A percentile compares a stretch with the other conserved stretches of the same genome.
phyloP scores from a whole-genome alignment of 1,140 invertebrate genomes.

The Brevipalpus yothersi region DNA sequence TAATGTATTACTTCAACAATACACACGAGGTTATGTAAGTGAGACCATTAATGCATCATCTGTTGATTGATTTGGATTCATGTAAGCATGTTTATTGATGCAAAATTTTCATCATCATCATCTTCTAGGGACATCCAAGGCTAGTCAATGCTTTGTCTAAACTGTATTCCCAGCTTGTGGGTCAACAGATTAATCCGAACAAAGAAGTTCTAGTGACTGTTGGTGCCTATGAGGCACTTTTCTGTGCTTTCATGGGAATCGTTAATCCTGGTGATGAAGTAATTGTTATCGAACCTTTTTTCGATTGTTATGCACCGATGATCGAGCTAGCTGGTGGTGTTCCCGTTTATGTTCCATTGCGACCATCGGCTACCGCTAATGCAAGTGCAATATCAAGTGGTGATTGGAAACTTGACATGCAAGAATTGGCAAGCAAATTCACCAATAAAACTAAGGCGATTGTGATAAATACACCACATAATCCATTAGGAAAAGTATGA shows the following conservation, averaged over 20 bases:
- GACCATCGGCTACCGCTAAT: constrained; percentile 18
- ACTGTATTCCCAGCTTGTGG: constrained; percentile 22
- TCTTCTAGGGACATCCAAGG: constrained; percentile 23
- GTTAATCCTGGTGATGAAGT: constrained; percentile 28
- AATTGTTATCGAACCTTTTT: constrained; percentile 91
- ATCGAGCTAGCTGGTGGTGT: constrained; percentile 57
- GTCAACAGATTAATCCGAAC: constrained; percentile 20
- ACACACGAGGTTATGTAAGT: constrained; percentile 24
- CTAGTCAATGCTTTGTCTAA: constrained; percentile 23
- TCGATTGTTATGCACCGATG: constrained; percentile 91
- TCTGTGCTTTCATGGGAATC: constrained; percentile 22
- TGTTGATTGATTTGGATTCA: not conserved
- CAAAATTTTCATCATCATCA: not conserved
- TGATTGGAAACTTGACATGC: constrained; percentile 65
- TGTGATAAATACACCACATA: constrained; percentile 83
- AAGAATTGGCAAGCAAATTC: constrained; percentile 53
- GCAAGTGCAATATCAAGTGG: constrained; percentile 31
- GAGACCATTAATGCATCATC: not conserved
- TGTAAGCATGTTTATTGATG: not conserved
- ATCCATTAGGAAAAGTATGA: constrained; percentile 68
- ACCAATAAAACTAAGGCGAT: constrained; percentile 74
- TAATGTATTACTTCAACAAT: constrained; percentile 22
- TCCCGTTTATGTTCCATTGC: constrained; percentile 59
- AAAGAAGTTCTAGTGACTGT: constrained; percentile 25
- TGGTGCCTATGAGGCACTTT: constrained; percentile 27